Conservation (phyloP, 2,797 vertebrate genomes). For the Prionace glauca region DNA sequence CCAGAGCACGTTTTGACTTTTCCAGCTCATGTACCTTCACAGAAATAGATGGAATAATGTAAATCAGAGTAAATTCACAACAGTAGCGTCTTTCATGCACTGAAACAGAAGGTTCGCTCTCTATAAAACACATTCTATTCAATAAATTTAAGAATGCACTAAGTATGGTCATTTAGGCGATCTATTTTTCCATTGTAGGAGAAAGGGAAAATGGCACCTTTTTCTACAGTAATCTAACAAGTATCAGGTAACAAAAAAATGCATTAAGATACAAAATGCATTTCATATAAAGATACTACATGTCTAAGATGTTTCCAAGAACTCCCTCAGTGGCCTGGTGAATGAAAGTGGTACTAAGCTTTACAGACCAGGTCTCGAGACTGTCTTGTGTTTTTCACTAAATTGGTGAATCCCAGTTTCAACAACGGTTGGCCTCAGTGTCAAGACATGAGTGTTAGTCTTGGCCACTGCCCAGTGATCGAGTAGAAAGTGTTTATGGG, state of each 20-base stretch:
- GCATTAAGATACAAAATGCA: not conserved
- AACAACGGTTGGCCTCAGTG: not conserved
- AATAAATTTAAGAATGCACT: not conserved
- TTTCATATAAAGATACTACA: not conserved
- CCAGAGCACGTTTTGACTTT: conserved; percentile 81
- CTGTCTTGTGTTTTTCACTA: not conserved
- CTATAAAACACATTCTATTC: not conserved
- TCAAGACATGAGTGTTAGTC: not conserved
- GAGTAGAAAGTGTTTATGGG: not conserved
- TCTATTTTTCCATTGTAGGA: not conserved
- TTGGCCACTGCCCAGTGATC: not conserved
- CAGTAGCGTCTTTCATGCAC: not conserved
- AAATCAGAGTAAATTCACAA: not conserved
- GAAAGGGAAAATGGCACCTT: not conserved
- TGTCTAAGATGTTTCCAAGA: not conserved
- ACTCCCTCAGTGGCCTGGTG: not conserved
- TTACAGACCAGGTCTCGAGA: not conserved
- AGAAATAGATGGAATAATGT: not conserved
- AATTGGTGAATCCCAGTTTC: not conserved
- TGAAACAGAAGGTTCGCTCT: not conserved
- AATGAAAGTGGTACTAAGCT: not conserved
- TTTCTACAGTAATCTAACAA: not conserved
- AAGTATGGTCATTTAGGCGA: not conserved
- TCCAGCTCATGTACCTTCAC: conserved; percentile 88
- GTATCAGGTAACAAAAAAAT: not conserved